A percentile compares a stretch with the other conserved stretches of the same genome.
Evolutionary conservation across 2,113 vertebrate genomes (phyloP).

Genomic region (Felis chaus): DNA sequence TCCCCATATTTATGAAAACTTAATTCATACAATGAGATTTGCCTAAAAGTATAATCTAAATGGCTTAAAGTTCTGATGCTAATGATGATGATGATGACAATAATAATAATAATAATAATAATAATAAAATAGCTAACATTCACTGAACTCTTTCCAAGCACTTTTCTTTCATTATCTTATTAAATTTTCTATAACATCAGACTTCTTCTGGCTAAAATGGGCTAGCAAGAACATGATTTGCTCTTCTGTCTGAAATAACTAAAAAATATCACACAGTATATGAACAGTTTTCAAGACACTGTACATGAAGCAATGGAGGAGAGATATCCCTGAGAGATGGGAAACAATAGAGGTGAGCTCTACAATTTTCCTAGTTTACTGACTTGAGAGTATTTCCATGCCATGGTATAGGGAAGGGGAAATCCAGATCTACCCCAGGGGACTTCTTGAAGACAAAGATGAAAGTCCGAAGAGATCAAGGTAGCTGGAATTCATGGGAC

Average conservation of each 20-base stretch:
- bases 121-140: not conserved
- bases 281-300: not conserved
- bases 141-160: not conserved
- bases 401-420: not conserved
- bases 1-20: constrained; percentile 44
- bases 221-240: not conserved
- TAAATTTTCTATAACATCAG: not conserved
- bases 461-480: not conserved
- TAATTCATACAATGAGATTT: constrained; percentile 6
- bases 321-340: not conserved
- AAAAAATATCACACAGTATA: not conserved
- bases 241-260: constrained; percentile 7
- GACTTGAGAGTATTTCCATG: not conserved
- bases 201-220: not conserved
- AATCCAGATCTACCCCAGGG: not conserved
- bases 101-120: not conserved
- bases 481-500: not conserved
- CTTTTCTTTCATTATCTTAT: constrained; percentile 13
- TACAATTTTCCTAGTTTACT: not conserved
- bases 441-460: not conserved
- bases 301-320: not conserved
- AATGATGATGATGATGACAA: not conserved
- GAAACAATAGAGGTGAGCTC: not conserved
- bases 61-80: not conserved
- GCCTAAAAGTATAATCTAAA: not conserved